phyloP scores from a whole-genome alignment of 2,888 invertebrate species.

The Bellardia pandia region DNA sequence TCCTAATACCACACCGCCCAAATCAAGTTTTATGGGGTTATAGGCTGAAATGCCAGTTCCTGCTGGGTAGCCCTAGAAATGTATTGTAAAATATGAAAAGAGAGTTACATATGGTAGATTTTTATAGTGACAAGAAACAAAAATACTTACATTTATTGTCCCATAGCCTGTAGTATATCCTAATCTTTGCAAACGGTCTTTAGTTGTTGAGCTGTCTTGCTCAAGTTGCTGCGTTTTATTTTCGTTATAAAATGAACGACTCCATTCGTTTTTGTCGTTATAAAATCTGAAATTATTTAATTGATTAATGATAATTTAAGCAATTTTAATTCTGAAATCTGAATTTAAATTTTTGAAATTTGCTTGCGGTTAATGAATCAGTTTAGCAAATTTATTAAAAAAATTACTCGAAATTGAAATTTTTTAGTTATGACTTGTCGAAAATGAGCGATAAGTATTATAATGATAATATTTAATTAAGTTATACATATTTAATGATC shows the following conservation, averaged over 20 bases:
- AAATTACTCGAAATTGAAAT: too few relatives aligned
- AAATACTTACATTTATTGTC: conserved; percentile 78
- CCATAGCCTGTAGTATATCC: conserved; percentile 84
- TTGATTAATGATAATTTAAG: not conserved
- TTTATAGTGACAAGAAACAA: not conserved
- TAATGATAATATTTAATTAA: too few relatives aligned
- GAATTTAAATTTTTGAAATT: too few relatives aligned
- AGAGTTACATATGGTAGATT: not conserved
- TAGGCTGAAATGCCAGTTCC: conserved; percentile 86
- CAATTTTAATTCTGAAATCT: too few relatives aligned
- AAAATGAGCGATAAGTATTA: too few relatives aligned
- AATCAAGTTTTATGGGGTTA: conserved; percentile 91
- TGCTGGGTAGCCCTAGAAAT: conserved; percentile 82
- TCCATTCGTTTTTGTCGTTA: conserved; percentile 80
- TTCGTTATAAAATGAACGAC: conserved; percentile 80
- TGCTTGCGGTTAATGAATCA: too few relatives aligned
- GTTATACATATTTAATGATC: too few relatives aligned
- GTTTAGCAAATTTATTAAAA: too few relatives aligned
- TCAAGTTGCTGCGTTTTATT: conserved; percentile 80
- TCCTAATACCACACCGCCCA: conserved; percentile 92
- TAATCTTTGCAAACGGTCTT: conserved; percentile 82
- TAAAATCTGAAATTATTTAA: conserved; percentile 74
- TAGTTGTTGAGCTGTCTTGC: conserved; percentile 79
- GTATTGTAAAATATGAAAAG: not conserved
- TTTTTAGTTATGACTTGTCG: too few relatives aligned